Conservation (phyloP, 64 coral and sea anemone species). For the Acropora tenuis region DNA sequence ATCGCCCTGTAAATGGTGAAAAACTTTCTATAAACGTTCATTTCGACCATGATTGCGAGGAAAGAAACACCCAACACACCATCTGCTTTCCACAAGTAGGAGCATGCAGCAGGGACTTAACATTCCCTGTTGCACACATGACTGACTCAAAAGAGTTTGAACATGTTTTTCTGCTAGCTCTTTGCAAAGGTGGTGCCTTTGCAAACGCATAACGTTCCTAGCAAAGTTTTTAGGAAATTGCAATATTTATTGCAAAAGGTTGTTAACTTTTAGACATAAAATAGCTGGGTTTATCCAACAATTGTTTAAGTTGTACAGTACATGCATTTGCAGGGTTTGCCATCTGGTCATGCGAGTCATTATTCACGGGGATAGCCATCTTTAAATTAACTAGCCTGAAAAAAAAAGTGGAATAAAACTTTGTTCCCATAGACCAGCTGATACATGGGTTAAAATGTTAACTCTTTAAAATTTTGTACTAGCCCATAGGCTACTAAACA, state of each 20-base stretch:
- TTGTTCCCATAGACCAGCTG: background rate
- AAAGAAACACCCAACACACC: slow-evolving; percentile 59
- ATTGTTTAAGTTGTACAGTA: background rate
- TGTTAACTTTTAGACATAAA: background rate
- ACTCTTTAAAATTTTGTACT: background rate
- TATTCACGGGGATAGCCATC: background rate
- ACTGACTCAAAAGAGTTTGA: slow-evolving; percentile 20
- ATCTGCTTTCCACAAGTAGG: slow-evolving; percentile 75
- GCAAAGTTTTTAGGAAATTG: background rate
- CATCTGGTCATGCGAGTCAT: background rate
- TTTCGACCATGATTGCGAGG: background rate
- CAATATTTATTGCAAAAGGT: background rate
- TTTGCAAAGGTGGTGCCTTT: slow-evolving; percentile 61
- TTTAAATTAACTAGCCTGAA: background rate
- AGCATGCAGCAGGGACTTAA: slow-evolving; percentile 58
- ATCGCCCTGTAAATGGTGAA: background rate
- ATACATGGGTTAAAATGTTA: background rate
- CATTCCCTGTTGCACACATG: slow-evolving; percentile 81
- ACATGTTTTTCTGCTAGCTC: slow-evolving; percentile 32
- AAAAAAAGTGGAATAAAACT: background rate
- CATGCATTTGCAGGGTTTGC: background rate
- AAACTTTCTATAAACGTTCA: background rate
- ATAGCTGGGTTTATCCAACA: background rate
- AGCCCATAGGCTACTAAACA: background rate
- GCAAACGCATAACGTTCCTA: background rate